Evolutionary conservation across 2,113 vertebrate genomes (phyloP).

Genomic region (Hippocampus barbouri): DNA sequence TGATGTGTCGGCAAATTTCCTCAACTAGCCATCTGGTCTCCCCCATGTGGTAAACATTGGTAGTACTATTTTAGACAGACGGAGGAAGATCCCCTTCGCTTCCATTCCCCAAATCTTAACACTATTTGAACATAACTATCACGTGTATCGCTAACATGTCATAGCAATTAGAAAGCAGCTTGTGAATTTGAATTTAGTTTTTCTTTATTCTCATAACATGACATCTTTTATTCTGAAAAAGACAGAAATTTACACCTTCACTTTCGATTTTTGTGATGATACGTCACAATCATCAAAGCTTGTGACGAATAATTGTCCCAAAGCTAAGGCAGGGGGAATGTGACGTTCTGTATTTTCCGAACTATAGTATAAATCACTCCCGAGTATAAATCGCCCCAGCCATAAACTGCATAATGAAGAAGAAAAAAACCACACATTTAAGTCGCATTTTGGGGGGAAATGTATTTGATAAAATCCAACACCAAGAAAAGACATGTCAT

Average conservation of each 20-base stretch:
- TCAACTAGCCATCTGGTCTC: constrained; percentile 37
- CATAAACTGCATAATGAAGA: too few species aligned
- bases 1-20: background rate
- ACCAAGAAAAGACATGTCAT: too few species aligned
- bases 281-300: background rate
- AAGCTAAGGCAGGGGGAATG: background rate
- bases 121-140: background rate
- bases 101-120: background rate
- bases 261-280: background rate
- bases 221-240: background rate
- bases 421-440: too few species aligned
- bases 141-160: background rate
- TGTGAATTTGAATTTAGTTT: background rate
- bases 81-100: background rate
- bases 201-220: background rate
- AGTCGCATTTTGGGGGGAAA: too few species aligned
- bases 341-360: background rate
- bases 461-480: too few species aligned
- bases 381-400: too few species aligned
- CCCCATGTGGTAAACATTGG: constrained; percentile 47
- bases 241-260: background rate
- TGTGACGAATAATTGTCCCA: background rate
- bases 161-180: background rate
- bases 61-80: background rate
- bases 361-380: too few species aligned